phyloP scores from a whole-genome alignment of 1,140 invertebrate species.

The Capitella teleta region DNA sequence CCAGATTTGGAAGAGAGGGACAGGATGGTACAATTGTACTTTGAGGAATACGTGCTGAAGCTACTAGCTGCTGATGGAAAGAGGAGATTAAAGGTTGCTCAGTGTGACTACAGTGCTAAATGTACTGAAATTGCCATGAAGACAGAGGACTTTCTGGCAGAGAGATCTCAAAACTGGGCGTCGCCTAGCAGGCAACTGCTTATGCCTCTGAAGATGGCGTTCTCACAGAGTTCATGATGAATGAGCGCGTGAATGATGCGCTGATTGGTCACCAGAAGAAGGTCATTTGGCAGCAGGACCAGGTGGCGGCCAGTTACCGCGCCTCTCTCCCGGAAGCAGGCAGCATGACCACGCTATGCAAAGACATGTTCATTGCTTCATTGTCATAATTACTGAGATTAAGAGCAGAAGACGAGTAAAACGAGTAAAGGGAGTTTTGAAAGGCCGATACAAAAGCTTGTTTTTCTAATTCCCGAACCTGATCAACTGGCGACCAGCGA shows the following conservation, averaged over 20 bases:
- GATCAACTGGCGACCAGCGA: too few relatives aligned
- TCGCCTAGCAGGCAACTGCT: constrained; percentile 86
- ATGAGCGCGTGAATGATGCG: constrained; percentile 70
- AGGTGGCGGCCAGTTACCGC: too few relatives aligned
- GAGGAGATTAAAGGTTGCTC: constrained; percentile 73
- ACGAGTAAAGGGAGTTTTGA: too few relatives aligned
- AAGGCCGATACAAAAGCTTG: too few relatives aligned
- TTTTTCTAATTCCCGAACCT: too few relatives aligned
- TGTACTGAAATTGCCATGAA: constrained; percentile 75
- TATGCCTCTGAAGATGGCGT: constrained; percentile 89
- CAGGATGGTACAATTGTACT: constrained; percentile 83
- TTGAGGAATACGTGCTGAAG: constrained; percentile 77
- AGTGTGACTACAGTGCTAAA: constrained; percentile 84
- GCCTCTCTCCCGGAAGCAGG: too few relatives aligned
- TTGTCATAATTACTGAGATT: too few relatives aligned
- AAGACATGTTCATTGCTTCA: too few relatives aligned
- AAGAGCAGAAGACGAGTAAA: too few relatives aligned
- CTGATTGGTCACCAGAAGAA: constrained; percentile 43
- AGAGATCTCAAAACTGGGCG: constrained; percentile 91
- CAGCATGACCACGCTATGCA: too few relatives aligned
- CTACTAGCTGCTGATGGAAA: constrained; percentile 32
- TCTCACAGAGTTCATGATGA: constrained; percentile 82
- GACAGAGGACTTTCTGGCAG: constrained; percentile 90
- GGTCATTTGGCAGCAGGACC: constrained; percentile 28
- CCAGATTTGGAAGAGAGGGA: constrained; percentile 86